Evolutionary conservation across 2,113 vertebrate genomes (phyloP).

Genomic region (Tragelaphus scriptus): DNA sequence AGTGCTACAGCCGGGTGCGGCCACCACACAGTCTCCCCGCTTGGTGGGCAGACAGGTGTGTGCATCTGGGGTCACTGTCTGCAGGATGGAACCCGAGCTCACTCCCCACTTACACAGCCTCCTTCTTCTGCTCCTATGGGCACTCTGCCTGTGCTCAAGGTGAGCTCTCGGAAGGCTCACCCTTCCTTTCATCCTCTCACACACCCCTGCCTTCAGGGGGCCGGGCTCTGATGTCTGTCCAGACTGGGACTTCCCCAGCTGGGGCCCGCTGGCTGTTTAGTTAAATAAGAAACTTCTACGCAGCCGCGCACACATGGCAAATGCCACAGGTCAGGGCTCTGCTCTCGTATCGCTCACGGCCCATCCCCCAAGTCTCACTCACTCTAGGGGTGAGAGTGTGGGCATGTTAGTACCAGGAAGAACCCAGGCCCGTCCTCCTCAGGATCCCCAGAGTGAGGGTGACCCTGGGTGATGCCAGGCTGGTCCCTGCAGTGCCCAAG

Average conservation of each 20-base stretch:
- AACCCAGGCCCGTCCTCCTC: neutral
- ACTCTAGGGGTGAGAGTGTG: fast-evolving
- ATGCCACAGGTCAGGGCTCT: neutral
- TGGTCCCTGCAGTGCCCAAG: neutral
- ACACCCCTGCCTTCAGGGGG: neutral
- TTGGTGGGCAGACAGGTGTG: neutral
- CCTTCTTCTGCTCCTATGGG: fast-evolving
- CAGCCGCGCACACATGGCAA: neutral
- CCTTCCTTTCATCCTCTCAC: neutral
- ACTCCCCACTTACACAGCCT: fast-evolving
- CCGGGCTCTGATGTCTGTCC: neutral
- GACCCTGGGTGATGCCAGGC: neutral
- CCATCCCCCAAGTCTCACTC: neutral
- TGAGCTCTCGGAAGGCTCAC: slow-evolving; percentile 36
- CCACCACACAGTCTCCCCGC: fast-evolving
- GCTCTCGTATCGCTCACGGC: fast-evolving
- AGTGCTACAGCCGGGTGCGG: fast-evolving
- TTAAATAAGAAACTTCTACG: neutral
- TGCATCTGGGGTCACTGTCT: neutral
- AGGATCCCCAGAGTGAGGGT: fast-evolving
- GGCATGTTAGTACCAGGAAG: neutral
- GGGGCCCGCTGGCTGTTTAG: neutral
- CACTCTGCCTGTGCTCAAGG: slow-evolving; percentile 41
- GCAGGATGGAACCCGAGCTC: neutral
- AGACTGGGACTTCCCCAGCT: fast-evolving